Evolutionary conservation across 2,797 vertebrate species (phyloP).

Genomic region (Morus bassanus): DNA sequence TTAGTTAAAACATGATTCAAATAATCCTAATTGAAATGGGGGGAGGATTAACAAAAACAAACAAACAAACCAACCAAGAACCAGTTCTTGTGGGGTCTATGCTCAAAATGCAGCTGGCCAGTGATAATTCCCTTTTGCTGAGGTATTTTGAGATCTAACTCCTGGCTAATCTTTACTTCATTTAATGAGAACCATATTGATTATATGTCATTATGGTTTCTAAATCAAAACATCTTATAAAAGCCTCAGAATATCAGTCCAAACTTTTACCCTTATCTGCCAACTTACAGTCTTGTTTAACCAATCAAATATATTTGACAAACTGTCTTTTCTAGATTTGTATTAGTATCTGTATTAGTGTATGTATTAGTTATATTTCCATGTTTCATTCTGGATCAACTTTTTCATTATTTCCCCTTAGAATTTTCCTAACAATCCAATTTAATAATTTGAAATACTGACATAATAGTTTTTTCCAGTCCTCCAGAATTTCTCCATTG

Average conservation of each 20-base stretch:
- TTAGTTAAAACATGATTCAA: background rate
- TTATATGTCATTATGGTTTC: conserved; percentile 42
- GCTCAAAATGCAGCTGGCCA: background rate
- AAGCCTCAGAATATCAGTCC: conserved; percentile 33
- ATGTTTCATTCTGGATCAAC: background rate
- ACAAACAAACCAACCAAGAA: background rate
- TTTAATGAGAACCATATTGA: conserved; percentile 47
- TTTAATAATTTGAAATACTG: background rate
- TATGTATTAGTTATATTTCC: background rate
- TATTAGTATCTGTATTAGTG: too few species aligned
- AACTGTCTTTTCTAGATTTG: background rate
- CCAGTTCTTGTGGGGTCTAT: fast-evolving
- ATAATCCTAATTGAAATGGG: background rate
- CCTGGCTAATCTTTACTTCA: conserved; percentile 19
- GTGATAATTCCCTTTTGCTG: background rate
- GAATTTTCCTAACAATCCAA: background rate
- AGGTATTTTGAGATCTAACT: conserved; percentile 17
- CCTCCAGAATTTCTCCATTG: background rate
- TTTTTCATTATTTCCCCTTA: background rate
- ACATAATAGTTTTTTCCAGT: background rate
- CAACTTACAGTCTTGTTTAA: background rate
- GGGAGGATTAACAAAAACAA: background rate
- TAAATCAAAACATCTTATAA: conserved; percentile 45
- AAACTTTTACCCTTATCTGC: conserved; percentile 20
- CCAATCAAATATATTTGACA: background rate